Evolutionary conservation across 2,113 vertebrate genomes (phyloP).

Genomic region (Vimba vimba): DNA sequence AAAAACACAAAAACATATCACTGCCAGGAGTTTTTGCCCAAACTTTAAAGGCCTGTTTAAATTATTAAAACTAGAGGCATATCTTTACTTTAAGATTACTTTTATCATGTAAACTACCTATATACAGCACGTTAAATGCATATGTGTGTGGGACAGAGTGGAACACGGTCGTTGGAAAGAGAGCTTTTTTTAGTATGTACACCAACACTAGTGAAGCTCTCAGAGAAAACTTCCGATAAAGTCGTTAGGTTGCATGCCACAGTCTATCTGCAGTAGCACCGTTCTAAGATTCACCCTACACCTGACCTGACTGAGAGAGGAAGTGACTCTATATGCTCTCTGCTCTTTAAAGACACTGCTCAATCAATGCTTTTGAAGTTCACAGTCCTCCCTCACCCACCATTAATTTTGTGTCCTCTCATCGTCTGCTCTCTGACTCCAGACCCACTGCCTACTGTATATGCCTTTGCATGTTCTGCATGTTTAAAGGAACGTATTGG

Average conservation of each 20-base stretch:
- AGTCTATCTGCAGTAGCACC: neutral
- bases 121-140: too few relatives aligned
- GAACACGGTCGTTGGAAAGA: too few relatives aligned
- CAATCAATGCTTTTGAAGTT: slow-evolving; percentile 47
- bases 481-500: slow-evolving; percentile 44
- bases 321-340: slow-evolving; percentile 49
- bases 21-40: too few relatives aligned
- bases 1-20: too few relatives aligned
- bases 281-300: neutral
- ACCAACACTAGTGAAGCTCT: neutral
- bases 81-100: too few relatives aligned
- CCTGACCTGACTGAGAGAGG: slow-evolving; percentile 27
- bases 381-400: slow-evolving; percentile 44
- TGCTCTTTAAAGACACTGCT: slow-evolving; percentile 43
- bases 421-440: slow-evolving; percentile 19
- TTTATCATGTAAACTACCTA: too few relatives aligned
- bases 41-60: too few relatives aligned
- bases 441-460: neutral
- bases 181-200: too few relatives aligned
- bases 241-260: neutral
- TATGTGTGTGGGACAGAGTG: too few relatives aligned
- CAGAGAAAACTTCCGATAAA: neutral
- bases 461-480: neutral
- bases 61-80: too few relatives aligned
- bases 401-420: slow-evolving; percentile 48